phyloP scores from a whole-genome alignment of 2,113 vertebrate genomes.

The Myiagra hebetior region DNA sequence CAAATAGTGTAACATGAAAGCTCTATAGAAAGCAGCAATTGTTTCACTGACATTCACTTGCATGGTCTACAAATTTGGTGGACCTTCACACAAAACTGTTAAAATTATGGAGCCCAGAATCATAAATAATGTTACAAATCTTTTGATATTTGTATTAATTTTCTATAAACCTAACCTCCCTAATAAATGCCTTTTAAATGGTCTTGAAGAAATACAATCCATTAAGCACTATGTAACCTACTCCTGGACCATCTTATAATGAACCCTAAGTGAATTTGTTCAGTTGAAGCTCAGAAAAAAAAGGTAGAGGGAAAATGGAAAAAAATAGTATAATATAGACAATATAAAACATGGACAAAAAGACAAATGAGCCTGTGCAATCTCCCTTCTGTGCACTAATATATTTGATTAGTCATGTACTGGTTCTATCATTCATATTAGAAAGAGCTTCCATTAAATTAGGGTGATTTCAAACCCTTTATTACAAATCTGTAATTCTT shows the following conservation, averaged over 20 bases:
- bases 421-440: constrained; percentile 7
- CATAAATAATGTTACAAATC: background rate
- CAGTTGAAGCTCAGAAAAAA: background rate
- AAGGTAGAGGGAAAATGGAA: background rate
- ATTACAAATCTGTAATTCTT: constrained; percentile 28
- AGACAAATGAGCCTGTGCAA: constrained; percentile 35
- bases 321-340: background rate
- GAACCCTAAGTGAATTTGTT: constrained; percentile 47
- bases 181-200: constrained; percentile 33
- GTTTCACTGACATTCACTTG: background rate
- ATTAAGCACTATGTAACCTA: constrained; percentile 35
- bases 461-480: constrained; percentile 42
- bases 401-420: constrained; percentile 50
- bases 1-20: background rate
- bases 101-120: background rate
- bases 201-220: constrained; percentile 36
- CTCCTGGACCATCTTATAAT: background rate
- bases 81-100: background rate
- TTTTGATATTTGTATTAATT: constrained; percentile 55
- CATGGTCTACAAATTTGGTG: background rate
- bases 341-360: constrained; percentile 8
- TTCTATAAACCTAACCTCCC: background rate
- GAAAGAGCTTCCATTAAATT: constrained; percentile 46
- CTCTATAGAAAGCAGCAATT: background rate
- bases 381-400: constrained; percentile 22